These are phyloP conservation scores for Muscicapa comitata DNA, from an alignment of 2,797 vertebrate genomes.

Conservation along the genomic window DNA sequence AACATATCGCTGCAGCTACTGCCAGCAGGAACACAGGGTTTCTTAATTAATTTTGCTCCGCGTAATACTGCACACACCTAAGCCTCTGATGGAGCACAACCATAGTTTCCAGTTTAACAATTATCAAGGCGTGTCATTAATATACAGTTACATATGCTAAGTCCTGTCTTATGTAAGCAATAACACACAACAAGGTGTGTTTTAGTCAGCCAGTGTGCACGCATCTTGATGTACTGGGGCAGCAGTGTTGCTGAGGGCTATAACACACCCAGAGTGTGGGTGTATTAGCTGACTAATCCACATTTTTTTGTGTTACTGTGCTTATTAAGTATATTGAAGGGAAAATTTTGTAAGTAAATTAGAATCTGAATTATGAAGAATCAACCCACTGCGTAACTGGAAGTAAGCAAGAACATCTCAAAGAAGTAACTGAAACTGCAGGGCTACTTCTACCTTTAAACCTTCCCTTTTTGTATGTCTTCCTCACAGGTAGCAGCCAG, in stretches of 20 bases:
- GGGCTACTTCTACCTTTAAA: not conserved
- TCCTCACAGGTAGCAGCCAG: not conserved
- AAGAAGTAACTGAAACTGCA: not conserved
- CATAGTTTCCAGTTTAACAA: constrained; percentile 35
- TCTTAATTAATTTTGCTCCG: constrained; percentile 9
- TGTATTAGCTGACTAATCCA: constrained; percentile 16
- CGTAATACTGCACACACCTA: constrained; percentile 21
- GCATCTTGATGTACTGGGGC: not conserved
- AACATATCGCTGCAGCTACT: not conserved
- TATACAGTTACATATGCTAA: constrained; percentile 25
- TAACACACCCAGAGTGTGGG: constrained; percentile 44
- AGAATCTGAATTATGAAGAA: not conserved
- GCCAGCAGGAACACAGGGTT: not conserved
- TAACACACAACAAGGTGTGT: not conserved
- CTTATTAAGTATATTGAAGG: constrained; percentile 18
- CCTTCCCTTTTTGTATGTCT: not conserved
- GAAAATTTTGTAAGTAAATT: constrained; percentile 12
- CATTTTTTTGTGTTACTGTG: not conserved
- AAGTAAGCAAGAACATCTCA: not conserved
- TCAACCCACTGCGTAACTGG: not conserved
- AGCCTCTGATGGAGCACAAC: not conserved
- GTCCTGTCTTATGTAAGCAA: constrained; percentile 22
- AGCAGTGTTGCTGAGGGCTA: constrained; percentile 12
- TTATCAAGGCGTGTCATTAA: constrained; percentile 21
- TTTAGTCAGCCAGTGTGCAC: not conserved